Percentiles rank a stretch among this genome's conserved stretches.
Conservation (phyloP, 2,113 vertebrate genomes). For the Saccopteryx leptura region DNA sequence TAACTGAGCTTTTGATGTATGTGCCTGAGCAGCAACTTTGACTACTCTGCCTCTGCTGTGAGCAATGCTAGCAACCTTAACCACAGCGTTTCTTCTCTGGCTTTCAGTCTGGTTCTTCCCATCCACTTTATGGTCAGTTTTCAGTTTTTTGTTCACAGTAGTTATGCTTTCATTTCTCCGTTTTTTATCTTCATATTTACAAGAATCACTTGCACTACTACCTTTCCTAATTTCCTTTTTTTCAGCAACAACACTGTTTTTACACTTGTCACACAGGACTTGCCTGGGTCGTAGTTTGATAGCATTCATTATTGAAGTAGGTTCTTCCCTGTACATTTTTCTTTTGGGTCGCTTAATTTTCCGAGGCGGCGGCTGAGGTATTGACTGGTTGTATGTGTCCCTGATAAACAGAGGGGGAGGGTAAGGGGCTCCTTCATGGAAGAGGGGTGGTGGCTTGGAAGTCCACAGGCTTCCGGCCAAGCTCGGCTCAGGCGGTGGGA, state of each 20-base stretch:
- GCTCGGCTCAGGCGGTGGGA: conserved; percentile 86
- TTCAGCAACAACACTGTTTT: conserved; percentile 93
- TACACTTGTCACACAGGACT: conserved; percentile 98
- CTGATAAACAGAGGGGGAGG: conserved; percentile 99
- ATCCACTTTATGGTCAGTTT: conserved; percentile 93
- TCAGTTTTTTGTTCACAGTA: conserved; percentile 94
- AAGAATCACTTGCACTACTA: conserved; percentile 90
- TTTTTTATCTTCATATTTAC: conserved; percentile 94
- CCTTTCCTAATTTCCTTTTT: conserved; percentile 93
- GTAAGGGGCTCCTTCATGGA: conserved; percentile 97
- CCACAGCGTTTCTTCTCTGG: conserved; percentile 92
- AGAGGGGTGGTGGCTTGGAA: conserved; percentile 96
- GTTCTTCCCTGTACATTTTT: conserved; percentile 97
- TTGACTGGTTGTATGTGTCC: conserved; percentile 99
- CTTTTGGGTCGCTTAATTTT: conserved; percentile 98
- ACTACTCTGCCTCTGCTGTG: conserved; percentile 92
- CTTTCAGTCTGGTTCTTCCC: conserved; percentile 91
- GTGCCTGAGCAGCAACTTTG: conserved; percentile 91
- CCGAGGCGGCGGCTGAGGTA: conserved; percentile 99
- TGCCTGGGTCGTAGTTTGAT: conserved; percentile 98
- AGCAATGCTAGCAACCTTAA: conserved; percentile 90
- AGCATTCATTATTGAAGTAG: conserved; percentile 99
- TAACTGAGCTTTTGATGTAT: conserved; percentile 91
- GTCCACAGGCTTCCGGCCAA: conserved; percentile 92
- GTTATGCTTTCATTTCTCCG: conserved; percentile 91